These are phyloP conservation scores for Paratilapia polleni DNA, from an alignment of 2,113 vertebrate genomes.

Conservation along the genomic window DNA sequence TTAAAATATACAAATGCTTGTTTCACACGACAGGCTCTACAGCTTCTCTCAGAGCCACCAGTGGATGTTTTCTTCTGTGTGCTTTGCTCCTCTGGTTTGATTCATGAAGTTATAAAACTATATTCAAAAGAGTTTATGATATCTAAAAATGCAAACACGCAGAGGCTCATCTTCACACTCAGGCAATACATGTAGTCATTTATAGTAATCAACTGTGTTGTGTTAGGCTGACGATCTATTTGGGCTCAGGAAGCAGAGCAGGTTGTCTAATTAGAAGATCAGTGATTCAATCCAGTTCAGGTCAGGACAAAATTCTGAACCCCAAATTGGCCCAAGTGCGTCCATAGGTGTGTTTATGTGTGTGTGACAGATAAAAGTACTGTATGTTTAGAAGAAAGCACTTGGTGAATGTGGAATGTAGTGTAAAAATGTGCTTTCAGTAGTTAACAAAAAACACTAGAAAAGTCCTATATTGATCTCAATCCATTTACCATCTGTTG, in stretches of 20 bases:
- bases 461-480: not conserved
- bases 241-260: not conserved
- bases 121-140: not conserved
- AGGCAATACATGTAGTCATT: not conserved
- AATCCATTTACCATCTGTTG: not conserved
- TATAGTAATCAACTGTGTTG: not conserved
- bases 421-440: not conserved
- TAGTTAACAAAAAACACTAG: not conserved
- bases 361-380: not conserved
- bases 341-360: not conserved
- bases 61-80: not conserved
- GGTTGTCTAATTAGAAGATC: not conserved
- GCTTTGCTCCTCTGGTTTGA: conserved; percentile 1
- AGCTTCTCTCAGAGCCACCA: not conserved
- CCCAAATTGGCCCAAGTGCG: too few species aligned
- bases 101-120: not conserved
- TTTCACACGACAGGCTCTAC: conserved; percentile 4
- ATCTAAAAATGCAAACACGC: not conserved
- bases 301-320: not conserved
- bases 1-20: conserved; percentile 28
- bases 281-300: not conserved
- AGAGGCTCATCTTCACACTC: not conserved
- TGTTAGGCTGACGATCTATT: not conserved
- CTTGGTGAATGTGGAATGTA: not conserved
- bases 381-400: not conserved